Evolutionary conservation across 2,797 vertebrate genomes (phyloP), one percentile per base, ranked within the genome.

Genomic region (Melanotaenia pygmaea): DNA sequence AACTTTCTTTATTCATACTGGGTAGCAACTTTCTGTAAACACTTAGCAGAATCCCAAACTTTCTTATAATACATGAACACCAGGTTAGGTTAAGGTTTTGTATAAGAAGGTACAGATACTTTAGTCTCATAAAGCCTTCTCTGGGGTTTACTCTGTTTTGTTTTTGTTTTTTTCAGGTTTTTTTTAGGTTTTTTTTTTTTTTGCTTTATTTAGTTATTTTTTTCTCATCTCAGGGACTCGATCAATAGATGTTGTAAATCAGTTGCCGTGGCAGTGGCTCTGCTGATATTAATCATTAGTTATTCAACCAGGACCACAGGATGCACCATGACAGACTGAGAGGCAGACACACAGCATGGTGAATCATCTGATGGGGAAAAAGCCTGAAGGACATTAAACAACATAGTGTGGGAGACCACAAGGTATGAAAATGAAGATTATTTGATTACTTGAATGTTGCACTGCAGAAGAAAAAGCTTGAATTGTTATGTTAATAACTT

Each of bases 281-380:
- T 85, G 85, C 87, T 88, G 83, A 91, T 86, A 88, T 89, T 79
- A 88, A 89, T 90, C 86, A 89, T 85, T 79, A 83, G 81, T 83
- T 90, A 84, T 88, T 90, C 81, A 86, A 86, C 80, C 82, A 75
- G 66, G 63, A 67, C 76, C 70, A 67, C 63, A 20, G 82, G 70
- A 85, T 75, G 68, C 69, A 69, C 65, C 74, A 40, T 35, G 67
- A 72, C 66, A 72, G 63, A 85, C 59, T 45, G 64, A 77, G 75
- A 75, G 32, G 53, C 73, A 81, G 59, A 64, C 56, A 61, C 5
- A 45, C 72, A 89, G 77, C 64, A 67, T 79, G 70, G 84, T 89
- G 86, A 89, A 84, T 91, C 85, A 89, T 90, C 77, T 79, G 73
- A 75, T 64, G 70, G 51, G 59, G 54, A 50, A 1, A 38, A n/a